Conservation (phyloP, 2,888 invertebrate species). For the Agrotis puta region DNA sequence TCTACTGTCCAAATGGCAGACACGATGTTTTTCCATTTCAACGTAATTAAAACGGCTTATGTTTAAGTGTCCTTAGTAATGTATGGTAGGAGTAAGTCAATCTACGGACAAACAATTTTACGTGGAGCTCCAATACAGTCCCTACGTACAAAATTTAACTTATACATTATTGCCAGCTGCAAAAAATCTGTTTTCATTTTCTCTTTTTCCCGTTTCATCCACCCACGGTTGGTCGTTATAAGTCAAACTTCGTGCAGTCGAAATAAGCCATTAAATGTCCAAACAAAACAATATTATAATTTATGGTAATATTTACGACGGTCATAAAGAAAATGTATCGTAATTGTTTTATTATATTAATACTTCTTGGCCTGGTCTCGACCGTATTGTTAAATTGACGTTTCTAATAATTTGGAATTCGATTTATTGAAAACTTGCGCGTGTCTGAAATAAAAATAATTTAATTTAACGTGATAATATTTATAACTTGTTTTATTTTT, state of each 20-base stretch:
- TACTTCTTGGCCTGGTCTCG: constrained; percentile 10
- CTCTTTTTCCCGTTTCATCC: constrained; percentile 17
- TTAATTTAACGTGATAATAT: background rate
- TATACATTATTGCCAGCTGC: constrained; percentile 25
- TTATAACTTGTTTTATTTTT: background rate
- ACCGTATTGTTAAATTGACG: constrained; percentile 28
- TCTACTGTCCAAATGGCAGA: too few species aligned
- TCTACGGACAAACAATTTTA: too few species aligned
- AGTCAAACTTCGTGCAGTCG: constrained; percentile 39
- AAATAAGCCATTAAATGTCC: constrained; percentile 47
- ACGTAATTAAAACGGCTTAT: too few species aligned
- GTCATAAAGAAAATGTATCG: constrained; percentile 51
- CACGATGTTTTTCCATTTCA: too few species aligned
- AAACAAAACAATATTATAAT: constrained; percentile 53
- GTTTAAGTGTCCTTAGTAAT: too few species aligned
- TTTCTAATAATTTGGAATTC: constrained; percentile 25
- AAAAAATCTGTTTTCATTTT: constrained; percentile 34
- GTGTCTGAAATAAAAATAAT: constrained; percentile 30
- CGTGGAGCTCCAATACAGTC: background rate
- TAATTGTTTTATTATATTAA: constrained; percentile 53
- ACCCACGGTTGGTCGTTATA: constrained; percentile 31
- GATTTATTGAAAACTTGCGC: constrained; percentile 25
- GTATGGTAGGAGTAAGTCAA: too few species aligned
- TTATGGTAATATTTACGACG: constrained; percentile 53
- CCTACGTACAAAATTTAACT: constrained; percentile 14